Percentiles rank a stretch among this genome's conserved stretches.
These are phyloP conservation scores for Fulmarus glacialis DNA, from an alignment of 2,113 vertebrate species.

Conservation along the genomic window DNA sequence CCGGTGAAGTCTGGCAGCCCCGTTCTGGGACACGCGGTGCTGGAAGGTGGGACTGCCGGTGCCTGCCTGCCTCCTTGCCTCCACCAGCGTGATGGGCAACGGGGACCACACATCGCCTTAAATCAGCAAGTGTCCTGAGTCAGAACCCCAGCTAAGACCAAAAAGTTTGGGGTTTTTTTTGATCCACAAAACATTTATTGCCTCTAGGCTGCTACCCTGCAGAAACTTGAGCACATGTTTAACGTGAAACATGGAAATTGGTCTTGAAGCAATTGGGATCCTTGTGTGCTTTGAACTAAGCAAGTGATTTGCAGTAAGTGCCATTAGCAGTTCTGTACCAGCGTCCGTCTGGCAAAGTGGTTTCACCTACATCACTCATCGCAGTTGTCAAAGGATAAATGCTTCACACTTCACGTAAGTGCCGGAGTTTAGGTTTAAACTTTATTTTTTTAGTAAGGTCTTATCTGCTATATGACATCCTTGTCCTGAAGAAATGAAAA, in stretches of 20 bases:
- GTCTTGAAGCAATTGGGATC: not conserved
- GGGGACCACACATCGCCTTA: not conserved
- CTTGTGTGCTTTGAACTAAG: not conserved
- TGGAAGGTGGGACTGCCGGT: accelerated
- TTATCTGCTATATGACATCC: not conserved
- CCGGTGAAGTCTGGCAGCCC: not conserved
- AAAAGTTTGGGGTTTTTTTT: not conserved
- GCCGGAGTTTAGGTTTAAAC: not conserved
- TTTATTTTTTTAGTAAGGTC: not conserved
- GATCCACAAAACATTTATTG: not conserved
- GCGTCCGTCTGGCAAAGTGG: not conserved
- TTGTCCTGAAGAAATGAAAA: not conserved
- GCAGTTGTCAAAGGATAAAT: not conserved
- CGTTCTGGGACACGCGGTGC: not conserved
- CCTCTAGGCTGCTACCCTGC: not conserved
- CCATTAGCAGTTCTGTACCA: not conserved
- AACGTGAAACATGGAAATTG: not conserved
- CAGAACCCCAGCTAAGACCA: not conserved
- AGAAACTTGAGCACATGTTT: not conserved
- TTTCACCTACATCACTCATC: not conserved
- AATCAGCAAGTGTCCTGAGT: not conserved
- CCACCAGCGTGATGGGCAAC: not conserved
- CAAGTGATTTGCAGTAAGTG: not conserved
- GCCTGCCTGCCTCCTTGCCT: not conserved
- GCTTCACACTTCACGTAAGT: not conserved